Base-by-base conservation (phyloP, 2,888 invertebrate genomes). In the Lymantria monacha region DNA sequence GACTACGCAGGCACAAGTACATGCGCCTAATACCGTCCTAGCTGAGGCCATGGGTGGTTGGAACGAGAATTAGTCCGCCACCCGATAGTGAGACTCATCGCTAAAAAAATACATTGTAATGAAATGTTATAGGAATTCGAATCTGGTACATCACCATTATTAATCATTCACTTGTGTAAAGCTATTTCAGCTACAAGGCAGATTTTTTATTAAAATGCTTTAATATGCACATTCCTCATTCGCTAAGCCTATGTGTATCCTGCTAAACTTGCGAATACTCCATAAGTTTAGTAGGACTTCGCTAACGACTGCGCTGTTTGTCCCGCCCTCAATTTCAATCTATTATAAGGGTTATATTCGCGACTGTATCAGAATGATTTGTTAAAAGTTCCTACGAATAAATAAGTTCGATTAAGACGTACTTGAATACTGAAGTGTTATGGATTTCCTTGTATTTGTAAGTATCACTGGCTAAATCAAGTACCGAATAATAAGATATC, bases 261-360 rank as follows among this genome's bases (percentile, higher is more conserved):
- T 2, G 9, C n/a, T n/a, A 3, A n/a, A n/a, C 12, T 38, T n/a
- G 38, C 12, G 12, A 38, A 12, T 38, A 38, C 46, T 58, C 53
- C 55, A 57, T 61, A 62, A 69, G 56, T 69, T 62, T 53, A 63
- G 57, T 56, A 55, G 66, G 61, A 64, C 62, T 68, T 69, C 51
- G 56, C 59, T 69, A 70, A 69, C 74, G 64, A 70, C 61, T 62
- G 57, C 60, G 63, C 59, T 70, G 68, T 74, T 74, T 72, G 65
- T 67, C 63, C 72, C 60, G 61, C 54, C 49, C 59, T 55, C 59
- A 56, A 61, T 62, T 63, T 58, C 69, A 66, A 66, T 66, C 59
- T 64, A 64, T 63, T 1, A 63, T 65, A 66, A 66, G 67, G 69
- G 74, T 71, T 69, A 70, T 74, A 70, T 68, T 60, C 65, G 61